Evolutionary conservation across 2,797 vertebrate genomes (phyloP).

Genomic region (Pteropus rufus): DNA sequence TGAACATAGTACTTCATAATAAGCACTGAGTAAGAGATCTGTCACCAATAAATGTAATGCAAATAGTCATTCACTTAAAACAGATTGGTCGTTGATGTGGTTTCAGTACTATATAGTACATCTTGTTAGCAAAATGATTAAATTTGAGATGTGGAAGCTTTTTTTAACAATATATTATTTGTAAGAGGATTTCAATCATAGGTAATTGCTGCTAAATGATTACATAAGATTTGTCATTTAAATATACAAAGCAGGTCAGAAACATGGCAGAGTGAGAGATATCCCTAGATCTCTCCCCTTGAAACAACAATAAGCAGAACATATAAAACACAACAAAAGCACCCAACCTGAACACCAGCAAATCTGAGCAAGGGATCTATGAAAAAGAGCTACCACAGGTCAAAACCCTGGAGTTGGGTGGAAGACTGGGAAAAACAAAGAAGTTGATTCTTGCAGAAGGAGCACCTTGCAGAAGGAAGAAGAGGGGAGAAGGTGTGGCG

Average conservation of each 20-base stretch:
- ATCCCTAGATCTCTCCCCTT: too few relatives aligned
- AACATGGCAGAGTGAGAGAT: too few relatives aligned
- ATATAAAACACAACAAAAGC: too few relatives aligned
- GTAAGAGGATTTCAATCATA: constrained; percentile 63
- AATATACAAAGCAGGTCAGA: constrained; percentile 18
- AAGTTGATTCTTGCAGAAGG: too few relatives aligned
- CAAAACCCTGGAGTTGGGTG: too few relatives aligned
- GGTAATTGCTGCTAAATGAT: constrained; percentile 56
- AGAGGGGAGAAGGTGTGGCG: too few relatives aligned
- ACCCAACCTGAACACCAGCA: too few relatives aligned
- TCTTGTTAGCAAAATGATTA: constrained; percentile 74
- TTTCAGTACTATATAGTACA: constrained; percentile 54
- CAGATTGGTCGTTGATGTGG: constrained; percentile 51
- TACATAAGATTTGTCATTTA: constrained; percentile 63
- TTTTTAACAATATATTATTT: constrained; percentile 70
- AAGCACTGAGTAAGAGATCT: constrained; percentile 64
- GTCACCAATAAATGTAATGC: constrained; percentile 50
- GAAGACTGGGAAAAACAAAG: too few relatives aligned
- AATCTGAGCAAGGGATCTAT: too few relatives aligned
- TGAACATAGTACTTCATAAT: constrained; percentile 64
- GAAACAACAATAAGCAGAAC: too few relatives aligned
- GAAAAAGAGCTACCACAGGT: too few relatives aligned
- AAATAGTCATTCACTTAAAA: constrained; percentile 69
- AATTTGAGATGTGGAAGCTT: constrained; percentile 68
- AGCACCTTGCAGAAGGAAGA: too few relatives aligned